Conservation (phyloP, 2,113 vertebrate species). For the Stegostoma tigrinum region DNA sequence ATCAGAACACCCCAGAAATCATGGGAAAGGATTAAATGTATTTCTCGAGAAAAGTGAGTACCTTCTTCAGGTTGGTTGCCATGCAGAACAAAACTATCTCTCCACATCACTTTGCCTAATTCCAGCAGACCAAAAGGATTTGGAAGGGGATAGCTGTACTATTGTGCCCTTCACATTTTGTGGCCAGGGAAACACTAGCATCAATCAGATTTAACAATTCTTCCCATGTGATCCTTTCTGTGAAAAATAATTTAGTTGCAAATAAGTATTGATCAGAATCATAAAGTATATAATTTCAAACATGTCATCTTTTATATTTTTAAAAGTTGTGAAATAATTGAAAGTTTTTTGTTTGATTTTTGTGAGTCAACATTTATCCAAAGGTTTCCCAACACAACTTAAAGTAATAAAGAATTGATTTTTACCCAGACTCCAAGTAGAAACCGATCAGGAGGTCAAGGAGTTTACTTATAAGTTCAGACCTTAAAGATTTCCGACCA, state of each 20-base stretch:
- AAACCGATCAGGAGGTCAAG: not conserved
- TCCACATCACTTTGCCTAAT: not conserved
- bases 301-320: not conserved
- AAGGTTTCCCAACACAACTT: not conserved
- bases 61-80: not conserved
- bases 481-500: not conserved
- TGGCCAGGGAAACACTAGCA: not conserved
- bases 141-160: too few species aligned
- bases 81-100: not conserved
- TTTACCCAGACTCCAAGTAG: not conserved
- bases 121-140: not conserved
- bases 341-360: not conserved
- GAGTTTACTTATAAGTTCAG: not conserved
- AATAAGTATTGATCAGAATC: not conserved
- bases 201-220: not conserved
- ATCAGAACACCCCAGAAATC: not conserved
- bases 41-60: not conserved
- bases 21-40: not conserved
- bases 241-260: not conserved
- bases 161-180: not conserved
- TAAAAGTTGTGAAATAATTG: not conserved
- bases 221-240: not conserved
- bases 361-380: too few species aligned
- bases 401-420: not conserved
- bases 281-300: not conserved